Percentiles rank a stretch among this genome's conserved stretches.
phyloP scores from a whole-genome alignment of 2,113 vertebrate genomes.

The Trachemys scripta region DNA sequence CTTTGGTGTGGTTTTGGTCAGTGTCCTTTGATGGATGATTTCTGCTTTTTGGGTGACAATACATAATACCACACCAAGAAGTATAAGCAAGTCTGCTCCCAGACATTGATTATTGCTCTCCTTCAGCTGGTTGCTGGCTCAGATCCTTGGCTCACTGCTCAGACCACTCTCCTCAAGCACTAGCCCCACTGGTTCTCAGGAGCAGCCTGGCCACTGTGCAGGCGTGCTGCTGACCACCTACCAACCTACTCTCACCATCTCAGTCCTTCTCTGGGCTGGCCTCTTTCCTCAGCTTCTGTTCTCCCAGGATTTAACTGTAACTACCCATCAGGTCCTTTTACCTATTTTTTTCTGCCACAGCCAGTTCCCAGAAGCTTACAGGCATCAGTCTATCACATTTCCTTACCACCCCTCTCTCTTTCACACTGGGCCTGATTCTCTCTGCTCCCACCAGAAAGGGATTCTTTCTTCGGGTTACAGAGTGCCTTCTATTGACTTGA shows the following conservation, averaged over 20 bases:
- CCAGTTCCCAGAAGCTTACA: neutral
- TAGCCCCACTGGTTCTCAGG: neutral
- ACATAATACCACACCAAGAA: neutral
- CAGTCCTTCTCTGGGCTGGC: neutral
- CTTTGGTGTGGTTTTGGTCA: neutral
- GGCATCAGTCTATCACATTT: neutral
- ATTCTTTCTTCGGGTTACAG: neutral
- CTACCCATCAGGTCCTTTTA: neutral
- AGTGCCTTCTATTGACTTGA: neutral
- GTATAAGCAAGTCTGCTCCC: rapidly evolving
- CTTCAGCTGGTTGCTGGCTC: neutral
- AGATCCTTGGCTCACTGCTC: neutral
- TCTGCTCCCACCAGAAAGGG: neutral
- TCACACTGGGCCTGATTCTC: neutral
- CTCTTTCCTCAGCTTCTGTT: neutral
- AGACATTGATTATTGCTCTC: rapidly evolving
- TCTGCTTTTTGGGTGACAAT: neutral
- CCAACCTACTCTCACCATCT: neutral
- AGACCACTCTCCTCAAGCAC: neutral
- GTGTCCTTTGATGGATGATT: rapidly evolving
- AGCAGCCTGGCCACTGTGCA: neutral
- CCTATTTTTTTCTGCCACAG: neutral
- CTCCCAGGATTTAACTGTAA: neutral
- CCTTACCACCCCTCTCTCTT: rapidly evolving
- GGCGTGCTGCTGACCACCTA: constrained; percentile 40